Base-by-base conservation (phyloP, 2,888 invertebrate species). In the Aelia acuminata region DNA sequence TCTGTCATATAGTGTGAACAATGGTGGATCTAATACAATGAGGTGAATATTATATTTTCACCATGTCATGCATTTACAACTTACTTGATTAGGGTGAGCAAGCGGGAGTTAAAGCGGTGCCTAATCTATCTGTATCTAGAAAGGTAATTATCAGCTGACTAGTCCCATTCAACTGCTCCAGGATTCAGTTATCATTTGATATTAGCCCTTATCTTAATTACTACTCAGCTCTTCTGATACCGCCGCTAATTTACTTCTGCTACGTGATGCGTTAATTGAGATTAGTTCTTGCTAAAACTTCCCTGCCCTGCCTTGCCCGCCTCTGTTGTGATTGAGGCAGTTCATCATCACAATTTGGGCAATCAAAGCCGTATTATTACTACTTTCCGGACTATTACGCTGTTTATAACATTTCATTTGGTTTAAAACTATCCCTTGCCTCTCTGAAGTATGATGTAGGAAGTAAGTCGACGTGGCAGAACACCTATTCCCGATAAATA, bases 191-290 rank as follows among this genome's bases (percentile, higher is more conserved):
- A 39, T 80, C 80, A 80, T 80, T 80, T 80, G 43, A 80, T 80
- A 80, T 80, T 80, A 80, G 39, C 80, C 75, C 80, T 47, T 80
- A 80, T 80, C 80, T 80, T 80, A 80, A 80, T 80, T 80, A 80
- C 80, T 80, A n/a, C 80, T 39, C 43, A 47, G 80, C 80, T 80
- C 43, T 80, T 13, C 43, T 43, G 43, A 43, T 43, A 80, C 35
- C 80, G 43, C 43, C 80, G n/a, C 80, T 80, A 80, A 80, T 80
- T 80, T 80, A 80, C 43, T 80, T 80, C 80, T 80, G 80, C 80
- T 80, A 80, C 80, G 43, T 80, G 80, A 47, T 80, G 80, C 80
- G 80, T 80, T 80, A 80, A 80, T 80, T 80, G 43, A 80, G 80
- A 80, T 80, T 80, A 80, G 80, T 80, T 80, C 43, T 80, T n/a